Percentiles rank a stretch among this genome's conserved stretches.
Evolutionary conservation across 2,113 vertebrate genomes (phyloP).

Genomic region (Etia nguti): DNA sequence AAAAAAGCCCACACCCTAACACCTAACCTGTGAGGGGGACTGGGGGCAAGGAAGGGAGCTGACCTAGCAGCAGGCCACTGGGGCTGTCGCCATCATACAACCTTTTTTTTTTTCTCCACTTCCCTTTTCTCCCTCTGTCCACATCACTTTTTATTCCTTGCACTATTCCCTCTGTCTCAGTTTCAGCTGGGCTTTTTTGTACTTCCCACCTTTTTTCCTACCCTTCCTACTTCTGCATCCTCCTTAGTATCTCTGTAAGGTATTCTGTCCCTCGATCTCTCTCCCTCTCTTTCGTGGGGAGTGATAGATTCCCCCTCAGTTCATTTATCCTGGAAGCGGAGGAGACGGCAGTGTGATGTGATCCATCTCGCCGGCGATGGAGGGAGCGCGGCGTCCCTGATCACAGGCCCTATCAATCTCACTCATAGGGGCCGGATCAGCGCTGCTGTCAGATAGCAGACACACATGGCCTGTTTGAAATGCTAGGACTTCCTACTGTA

Average conservation of each 20-base stretch:
- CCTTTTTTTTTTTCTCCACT: not conserved
- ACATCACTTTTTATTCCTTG: not conserved
- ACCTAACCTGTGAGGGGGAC: constrained; percentile 71
- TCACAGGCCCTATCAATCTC: constrained; percentile 78
- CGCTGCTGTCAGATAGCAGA: constrained; percentile 67
- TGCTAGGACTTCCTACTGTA: constrained; percentile 66
- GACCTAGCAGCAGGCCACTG: constrained; percentile 57
- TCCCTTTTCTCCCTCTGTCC: constrained; percentile 10
- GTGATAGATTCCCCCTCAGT: constrained; percentile 78
- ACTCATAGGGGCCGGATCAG: constrained; percentile 75
- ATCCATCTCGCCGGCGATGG: constrained; percentile 76
- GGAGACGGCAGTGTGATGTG: constrained; percentile 72
- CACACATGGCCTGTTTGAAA: constrained; percentile 56
- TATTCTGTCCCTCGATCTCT: constrained; percentile 39
- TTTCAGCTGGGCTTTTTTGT: not conserved
- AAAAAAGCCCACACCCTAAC: constrained; percentile 67
- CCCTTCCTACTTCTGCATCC: constrained; percentile 20
- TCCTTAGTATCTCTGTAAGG: constrained; percentile 45
- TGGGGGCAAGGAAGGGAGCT: constrained; percentile 26
- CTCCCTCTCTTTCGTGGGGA: constrained; percentile 50
- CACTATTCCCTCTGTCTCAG: not conserved
- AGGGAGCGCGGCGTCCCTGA: constrained; percentile 73
- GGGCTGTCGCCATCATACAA: constrained; percentile 39
- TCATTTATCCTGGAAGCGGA: constrained; percentile 78
- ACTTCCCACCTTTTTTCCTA: constrained; percentile 15